These are phyloP conservation scores for Drosophila kanekoi DNA, from an alignment of 2,888 invertebrate genomes.

Conservation along the genomic window DNA sequence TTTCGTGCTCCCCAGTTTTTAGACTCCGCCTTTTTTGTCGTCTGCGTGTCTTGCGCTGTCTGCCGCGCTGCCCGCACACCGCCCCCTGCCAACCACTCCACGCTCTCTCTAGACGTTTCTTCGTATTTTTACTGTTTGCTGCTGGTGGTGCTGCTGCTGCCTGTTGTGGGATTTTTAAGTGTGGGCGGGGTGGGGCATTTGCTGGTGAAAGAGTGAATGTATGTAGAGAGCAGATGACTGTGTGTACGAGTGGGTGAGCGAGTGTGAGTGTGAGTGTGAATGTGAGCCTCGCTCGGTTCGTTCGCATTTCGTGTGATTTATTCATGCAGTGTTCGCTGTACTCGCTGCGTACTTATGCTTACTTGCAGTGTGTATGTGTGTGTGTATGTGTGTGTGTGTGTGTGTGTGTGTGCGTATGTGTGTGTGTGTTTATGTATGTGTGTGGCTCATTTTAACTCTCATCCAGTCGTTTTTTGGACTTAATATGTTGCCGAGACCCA, in stretches of 20 bases:
- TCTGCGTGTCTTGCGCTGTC: constrained; percentile 74
- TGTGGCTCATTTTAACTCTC: constrained; percentile 79
- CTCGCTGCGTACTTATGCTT: constrained; percentile 77
- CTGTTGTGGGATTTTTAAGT: constrained; percentile 79
- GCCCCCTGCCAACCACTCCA: neutral
- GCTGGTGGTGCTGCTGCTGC: constrained; percentile 35
- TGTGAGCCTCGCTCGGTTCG: constrained; percentile 67
- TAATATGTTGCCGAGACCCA: constrained; percentile 71
- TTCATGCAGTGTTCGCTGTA: constrained; percentile 68
- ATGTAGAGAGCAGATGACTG: constrained; percentile 41
- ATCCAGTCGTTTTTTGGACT: constrained; percentile 78
- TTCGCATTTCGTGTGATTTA: constrained; percentile 79
- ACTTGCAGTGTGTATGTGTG: constrained; percentile 53
- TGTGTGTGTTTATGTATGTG: constrained; percentile 20
- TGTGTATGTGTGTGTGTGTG: constrained; percentile 17
- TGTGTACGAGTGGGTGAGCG: constrained; percentile 16
- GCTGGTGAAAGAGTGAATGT: constrained; percentile 76
- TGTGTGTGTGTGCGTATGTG: constrained; percentile 25
- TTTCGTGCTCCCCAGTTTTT: constrained; percentile 80
- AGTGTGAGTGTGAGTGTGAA: constrained; percentile 24
- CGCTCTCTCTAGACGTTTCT: constrained; percentile 30
- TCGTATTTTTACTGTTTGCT: constrained; percentile 61
- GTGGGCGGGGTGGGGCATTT: constrained; percentile 19
- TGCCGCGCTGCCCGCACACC: constrained; percentile 44
- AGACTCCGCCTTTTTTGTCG: constrained; percentile 83